Evolutionary conservation across 2,113 vertebrate genomes (phyloP), one percentile per base, ranked within the genome.

Genomic region (Kobus ellipsiprymnus): DNA sequence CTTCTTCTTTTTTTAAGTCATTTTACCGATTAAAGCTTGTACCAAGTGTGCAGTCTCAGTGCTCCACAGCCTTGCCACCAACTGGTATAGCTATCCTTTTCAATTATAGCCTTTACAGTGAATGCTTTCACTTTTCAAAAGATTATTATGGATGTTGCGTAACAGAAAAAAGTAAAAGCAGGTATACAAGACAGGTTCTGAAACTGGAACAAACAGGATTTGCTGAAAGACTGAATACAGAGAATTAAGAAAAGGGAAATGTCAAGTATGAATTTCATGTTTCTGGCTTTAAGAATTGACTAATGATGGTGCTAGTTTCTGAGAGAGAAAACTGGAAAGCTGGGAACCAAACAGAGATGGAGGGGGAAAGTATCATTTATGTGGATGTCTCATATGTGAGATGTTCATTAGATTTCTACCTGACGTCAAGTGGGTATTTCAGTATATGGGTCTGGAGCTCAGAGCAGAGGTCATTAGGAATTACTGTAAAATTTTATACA

Each of bases 201-300:
- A 74, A 13, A 57, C 30, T n/a, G 25, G 21, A 48, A 74, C 0
- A 19, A 54, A n/a, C 1, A 60, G 21, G 21, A 48, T 12, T 12
- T 30, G 16, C 21, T 29, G 50, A 50, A 6, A 25, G 78, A 77
- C 2, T 3, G 16, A 17, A 8, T 30, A 4, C 2, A 27, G 40
- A 7, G 8, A 81, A 57, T 30, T 36, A 89, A 64, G 57, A 57
- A 52, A 50, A 71, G 7, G 19, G n/a, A 54, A 21, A 12, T 17
- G 11, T 44, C 44, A 6, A 4, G 29, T 5, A 30, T 5, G 25
- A 55, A 3, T 6, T 30, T 3, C 25, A 23, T 0, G 2, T 16
- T 77, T 33, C n/a, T 44, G 15, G 60, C 21, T 64, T 50, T 52
- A 40, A 33, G 50, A 64, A 77, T 0, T 33, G 14, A 15, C 29